Conservation (phyloP, 2,113 vertebrate species). For the Daubentonia madagascariensis region DNA sequence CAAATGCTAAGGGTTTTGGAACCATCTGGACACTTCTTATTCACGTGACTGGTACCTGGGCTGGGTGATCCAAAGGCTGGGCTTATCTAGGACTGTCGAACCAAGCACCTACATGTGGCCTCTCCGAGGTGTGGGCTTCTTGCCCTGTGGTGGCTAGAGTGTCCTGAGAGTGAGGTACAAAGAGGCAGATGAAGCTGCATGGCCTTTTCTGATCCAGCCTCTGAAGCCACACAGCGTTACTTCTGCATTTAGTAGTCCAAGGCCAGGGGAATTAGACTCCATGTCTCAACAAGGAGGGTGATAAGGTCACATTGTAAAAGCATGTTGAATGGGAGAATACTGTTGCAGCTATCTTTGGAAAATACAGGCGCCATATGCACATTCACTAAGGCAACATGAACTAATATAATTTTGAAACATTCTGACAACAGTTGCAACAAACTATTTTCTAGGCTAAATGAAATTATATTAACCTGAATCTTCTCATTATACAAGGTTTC, state of each 20-base stretch:
- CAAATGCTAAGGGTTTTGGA: neutral
- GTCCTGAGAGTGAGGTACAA: neutral
- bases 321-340: neutral
- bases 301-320: neutral
- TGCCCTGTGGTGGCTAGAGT: neutral
- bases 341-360: neutral
- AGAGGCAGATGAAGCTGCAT: neutral
- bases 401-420: neutral
- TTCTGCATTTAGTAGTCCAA: neutral
- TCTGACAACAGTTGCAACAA: neutral
- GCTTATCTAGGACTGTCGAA: neutral
- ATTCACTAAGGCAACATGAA: neutral
- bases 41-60: neutral
- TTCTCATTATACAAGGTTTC: neutral
- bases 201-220: neutral
- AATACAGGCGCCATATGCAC: neutral
- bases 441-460: neutral
- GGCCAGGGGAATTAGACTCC: neutral
- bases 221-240: neutral
- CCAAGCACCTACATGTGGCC: neutral
- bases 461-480: neutral
- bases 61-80: no score
- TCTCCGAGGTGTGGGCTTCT: neutral
- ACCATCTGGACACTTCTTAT: neutral
- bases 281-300: neutral